Evolutionary conservation across 1,140 invertebrate species (phyloP).

Genomic region (Drosophila sulfurigaster): DNA sequence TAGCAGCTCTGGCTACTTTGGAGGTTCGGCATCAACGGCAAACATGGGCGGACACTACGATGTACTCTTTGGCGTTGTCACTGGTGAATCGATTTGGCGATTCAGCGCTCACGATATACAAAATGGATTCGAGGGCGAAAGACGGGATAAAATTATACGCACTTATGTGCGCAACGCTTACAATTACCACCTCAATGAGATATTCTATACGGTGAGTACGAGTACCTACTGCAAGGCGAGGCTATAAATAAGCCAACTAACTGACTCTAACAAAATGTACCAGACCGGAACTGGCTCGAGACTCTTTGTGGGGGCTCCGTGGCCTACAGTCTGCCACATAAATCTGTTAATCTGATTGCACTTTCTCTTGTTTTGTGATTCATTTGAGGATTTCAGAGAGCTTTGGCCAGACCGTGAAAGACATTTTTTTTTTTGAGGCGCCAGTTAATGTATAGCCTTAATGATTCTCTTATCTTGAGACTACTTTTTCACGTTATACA

Average conservation of each 20-base stretch:
- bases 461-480: constrained; percentile 52
- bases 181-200: constrained; percentile 97
- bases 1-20: constrained; percentile 57
- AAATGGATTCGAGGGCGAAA: constrained; percentile 94
- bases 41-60: constrained; percentile 88
- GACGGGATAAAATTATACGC: constrained; percentile 95
- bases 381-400: not conserved
- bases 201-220: constrained; percentile 94
- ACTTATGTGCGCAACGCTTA: constrained; percentile 97
- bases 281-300: not conserved
- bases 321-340: constrained; percentile 44
- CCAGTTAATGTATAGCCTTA: constrained; percentile 47
- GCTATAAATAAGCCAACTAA: constrained; percentile 2
- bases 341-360: constrained; percentile 68
- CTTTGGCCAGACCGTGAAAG: not conserved
- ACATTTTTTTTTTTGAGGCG: constrained; percentile 9
- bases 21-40: constrained; percentile 45
- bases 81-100: constrained; percentile 92
- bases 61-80: constrained; percentile 93
- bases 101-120: constrained; percentile 93
- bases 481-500: constrained; percentile 33
- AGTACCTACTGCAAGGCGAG: not conserved
- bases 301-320: not conserved
- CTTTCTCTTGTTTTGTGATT: constrained; percentile 5
- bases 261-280: not conserved